Evolutionary conservation across 2,888 invertebrate genomes (phyloP), one percentile per base, ranked within the genome.

Genomic region (Elysia crispata): DNA sequence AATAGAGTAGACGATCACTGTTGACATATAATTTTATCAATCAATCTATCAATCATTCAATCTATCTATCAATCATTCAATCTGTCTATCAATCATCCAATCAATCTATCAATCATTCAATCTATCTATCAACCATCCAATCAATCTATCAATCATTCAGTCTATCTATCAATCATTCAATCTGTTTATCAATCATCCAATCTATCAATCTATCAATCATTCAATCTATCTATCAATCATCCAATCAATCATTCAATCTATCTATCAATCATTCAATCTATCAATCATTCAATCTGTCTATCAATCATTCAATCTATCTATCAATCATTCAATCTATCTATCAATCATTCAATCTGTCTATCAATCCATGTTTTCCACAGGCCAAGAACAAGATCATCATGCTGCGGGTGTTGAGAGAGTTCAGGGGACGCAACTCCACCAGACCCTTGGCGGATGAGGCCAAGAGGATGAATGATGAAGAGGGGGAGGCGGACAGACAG

Each of bases 371-470:
- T 67, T 41, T 41, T 25, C 25, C 33, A 6, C 86, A 91, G 91
- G 90, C 91, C 11, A 91, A 90, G 83, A 91, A 89, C 84, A 91
- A 89, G 83, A 89, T 91, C 84, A 89, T 91, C 80, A 91, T 91
- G 91, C 82, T 91, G 83, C 90, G 90, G 77, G 90, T 91, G n/a
- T 84, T 91, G 60, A 89, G 88, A 82, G 91, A 91, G 67, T 86
- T 91, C 73, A 86, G 89, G 77, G 88, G 88, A 20, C 88, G 88
- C 66, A 86, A 89, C 75, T 83, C 87, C 41, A 88, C 87, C 72
- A 85, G 88, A 69, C 89, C 88, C 20, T 86, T 87, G 57, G 84
- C 86, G 0, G 90, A 89, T 57, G 89, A 89, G 80, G 84, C 87
- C 5, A 83, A 84, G 20, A 86, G 86, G 64, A 82, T 86, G 66